Evolutionary conservation across 2,888 invertebrate genomes (phyloP).

Genomic region (Rhodophaea formosa): DNA sequence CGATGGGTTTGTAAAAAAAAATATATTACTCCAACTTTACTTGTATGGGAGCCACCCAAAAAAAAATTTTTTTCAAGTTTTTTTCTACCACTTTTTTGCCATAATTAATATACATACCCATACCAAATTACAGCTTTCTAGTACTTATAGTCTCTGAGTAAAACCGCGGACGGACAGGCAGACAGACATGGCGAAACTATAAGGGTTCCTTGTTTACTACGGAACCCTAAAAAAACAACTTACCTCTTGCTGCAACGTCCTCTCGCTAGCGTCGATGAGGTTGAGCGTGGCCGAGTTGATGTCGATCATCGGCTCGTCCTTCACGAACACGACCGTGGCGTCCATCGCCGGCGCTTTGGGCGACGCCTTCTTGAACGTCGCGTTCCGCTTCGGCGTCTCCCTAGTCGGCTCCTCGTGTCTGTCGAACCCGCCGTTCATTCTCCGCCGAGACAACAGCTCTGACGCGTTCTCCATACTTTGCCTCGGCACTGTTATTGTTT

Average conservation of each 20-base stretch:
- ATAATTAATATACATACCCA: too few relatives aligned
- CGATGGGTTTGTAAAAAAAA: too few relatives aligned
- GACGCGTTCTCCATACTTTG: conserved; percentile 72
- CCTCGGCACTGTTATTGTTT: conserved; percentile 66
- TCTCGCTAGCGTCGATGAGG: conserved; percentile 58
- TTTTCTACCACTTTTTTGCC: too few relatives aligned
- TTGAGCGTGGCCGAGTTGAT: conserved; percentile 73
- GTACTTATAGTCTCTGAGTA: too few relatives aligned
- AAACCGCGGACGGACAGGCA: too few relatives aligned
- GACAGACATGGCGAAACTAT: too few relatives aligned
- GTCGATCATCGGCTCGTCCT: conserved; percentile 65
- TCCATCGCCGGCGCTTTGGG: conserved; percentile 59
- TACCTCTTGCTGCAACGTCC: conserved; percentile 52
- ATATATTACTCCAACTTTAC: too few relatives aligned
- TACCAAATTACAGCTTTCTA: too few relatives aligned
- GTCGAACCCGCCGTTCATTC: conserved; percentile 56
- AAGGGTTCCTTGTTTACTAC: too few relatives aligned
- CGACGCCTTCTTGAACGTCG: conserved; percentile 64
- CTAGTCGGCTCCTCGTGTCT: conserved; percentile 53
- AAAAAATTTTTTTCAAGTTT: too few relatives aligned
- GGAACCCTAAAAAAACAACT: conserved; percentile 24
- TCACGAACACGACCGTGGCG: conserved; percentile 60
- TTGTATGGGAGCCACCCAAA: too few relatives aligned
- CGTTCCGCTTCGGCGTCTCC: conserved; percentile 62
- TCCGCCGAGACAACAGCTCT: conserved; percentile 63